Base-by-base conservation (phyloP, 2,888 invertebrate species). In the Nephrotoma flavescens region DNA sequence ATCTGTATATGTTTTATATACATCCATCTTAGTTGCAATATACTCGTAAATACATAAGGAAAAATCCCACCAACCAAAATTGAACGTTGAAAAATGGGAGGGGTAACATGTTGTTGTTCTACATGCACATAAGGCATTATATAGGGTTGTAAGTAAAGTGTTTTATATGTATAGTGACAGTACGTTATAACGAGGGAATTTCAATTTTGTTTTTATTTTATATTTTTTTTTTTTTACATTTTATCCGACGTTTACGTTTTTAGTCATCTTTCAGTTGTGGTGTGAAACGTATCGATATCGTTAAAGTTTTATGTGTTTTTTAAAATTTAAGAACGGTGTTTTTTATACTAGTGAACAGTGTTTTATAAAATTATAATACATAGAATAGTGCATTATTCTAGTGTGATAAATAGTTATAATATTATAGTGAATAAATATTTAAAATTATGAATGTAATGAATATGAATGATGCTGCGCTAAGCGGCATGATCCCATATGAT, bases 401-500 rank as follows among this genome's bases (percentile, higher is more conserved):
- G n/a, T 84, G 84, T 84, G 42, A 42, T 84, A 83, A 31, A 83
- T 84, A 84, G 31, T 31, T 84, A 41, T 84, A 71, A 42, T 12
- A 83, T 19, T 31, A 2, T 83, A 31, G 41, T 83, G 41, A 6
- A 19, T 83, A 84, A 84, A 84, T 41, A 84, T 11, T 41, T 7
- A 11, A 41, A 85, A 86, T 31, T 57, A 86, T 57, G 57, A 44
- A 44, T 45, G 44, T 85, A 19, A 85, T 85, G 85, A 88, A 88
- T 89, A 96, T 96, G 96, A 95, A 95, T 92, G 96, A 96, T 90
- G 94, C 95, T 88, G 94, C 94, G 83, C 92, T 96, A 88, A 15
- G 41, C 52, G 96, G 96, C 91, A 98, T 98, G 95, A 93, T 98
- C 90, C 97, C 98, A 88, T 97, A 98, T 92, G 98, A 98, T 90